Percentiles rank a stretch among this genome's conserved stretches.
Evolutionary conservation across 2,888 invertebrate genomes (phyloP).

Genomic region (Dioctria linearis): DNA sequence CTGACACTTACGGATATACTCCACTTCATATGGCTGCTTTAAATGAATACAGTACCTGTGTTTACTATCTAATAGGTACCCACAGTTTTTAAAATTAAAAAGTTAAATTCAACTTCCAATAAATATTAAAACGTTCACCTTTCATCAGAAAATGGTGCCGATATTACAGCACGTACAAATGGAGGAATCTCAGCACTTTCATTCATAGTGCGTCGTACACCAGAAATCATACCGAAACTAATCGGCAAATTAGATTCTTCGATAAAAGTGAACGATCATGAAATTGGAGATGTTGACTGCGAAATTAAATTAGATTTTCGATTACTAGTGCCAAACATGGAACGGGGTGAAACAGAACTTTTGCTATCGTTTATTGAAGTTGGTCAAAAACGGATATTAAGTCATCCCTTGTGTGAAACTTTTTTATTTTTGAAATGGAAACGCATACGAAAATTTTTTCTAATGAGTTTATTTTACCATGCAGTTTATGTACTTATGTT

Average conservation of each 20-base stretch:
- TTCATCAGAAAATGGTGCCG: constrained; percentile 80
- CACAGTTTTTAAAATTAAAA: no score
- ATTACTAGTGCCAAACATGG: constrained; percentile 75
- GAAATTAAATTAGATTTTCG: constrained; percentile 81
- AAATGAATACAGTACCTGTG: constrained; percentile 85
- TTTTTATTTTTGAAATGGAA: constrained; percentile 89
- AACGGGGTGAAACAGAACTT: constrained; percentile 80
- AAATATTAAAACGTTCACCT: no score
- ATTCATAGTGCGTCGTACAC: constrained; percentile 87
- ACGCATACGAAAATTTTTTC: constrained; percentile 85
- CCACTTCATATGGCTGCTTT: constrained; percentile 87
- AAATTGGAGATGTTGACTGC: constrained; percentile 88
- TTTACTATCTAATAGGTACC: constrained; percentile 76
- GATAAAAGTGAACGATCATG: constrained; percentile 85
- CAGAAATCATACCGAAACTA: constrained; percentile 83
- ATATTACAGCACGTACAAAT: constrained; percentile 85
- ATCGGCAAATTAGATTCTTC: constrained; percentile 81
- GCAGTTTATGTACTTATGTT: constrained; percentile 82
- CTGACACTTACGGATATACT: constrained; percentile 88
- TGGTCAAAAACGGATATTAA: constrained; percentile 83
- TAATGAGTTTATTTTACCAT: constrained; percentile 84
- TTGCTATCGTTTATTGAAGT: constrained; percentile 83
- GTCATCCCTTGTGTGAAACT: constrained; percentile 89
- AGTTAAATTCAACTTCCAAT: neutral
- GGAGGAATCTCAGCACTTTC: constrained; percentile 86